phyloP scores from a whole-genome alignment of 1,140 invertebrate species.

The Achatina immaculata region DNA sequence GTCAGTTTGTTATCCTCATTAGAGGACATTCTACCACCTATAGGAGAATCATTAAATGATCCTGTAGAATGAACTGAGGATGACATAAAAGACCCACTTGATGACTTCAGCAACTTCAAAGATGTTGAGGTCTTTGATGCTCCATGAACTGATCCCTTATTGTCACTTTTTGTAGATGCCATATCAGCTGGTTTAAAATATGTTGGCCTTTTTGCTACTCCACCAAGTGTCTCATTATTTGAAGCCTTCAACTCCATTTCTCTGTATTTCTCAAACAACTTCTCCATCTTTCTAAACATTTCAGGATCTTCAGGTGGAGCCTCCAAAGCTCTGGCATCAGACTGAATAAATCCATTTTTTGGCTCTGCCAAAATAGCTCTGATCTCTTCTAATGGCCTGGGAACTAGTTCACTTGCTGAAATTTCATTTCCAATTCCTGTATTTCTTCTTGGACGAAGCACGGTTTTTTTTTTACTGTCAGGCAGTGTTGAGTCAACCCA shows the following conservation, averaged over 20 bases:
- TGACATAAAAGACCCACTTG: constrained; percentile 13
- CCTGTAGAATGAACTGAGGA: constrained; percentile 23
- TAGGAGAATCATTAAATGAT: not conserved
- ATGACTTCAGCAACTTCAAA: constrained; percentile 22
- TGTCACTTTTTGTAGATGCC: not conserved
- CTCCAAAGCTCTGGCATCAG: constrained; percentile 47
- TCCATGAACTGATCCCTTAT: constrained; percentile 3
- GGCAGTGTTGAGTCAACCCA: constrained; percentile 60
- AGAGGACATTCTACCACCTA: not conserved
- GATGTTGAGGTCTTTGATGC: constrained; percentile 3
- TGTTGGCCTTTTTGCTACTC: constrained; percentile 15
- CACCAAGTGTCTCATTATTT: constrained; percentile 56
- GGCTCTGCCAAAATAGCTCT: constrained; percentile 58
- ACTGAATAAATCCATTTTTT: constrained; percentile 48
- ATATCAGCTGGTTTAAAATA: not conserved
- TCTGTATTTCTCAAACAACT: constrained; percentile 59
- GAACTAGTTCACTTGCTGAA: constrained; percentile 45
- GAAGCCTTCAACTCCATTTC: constrained; percentile 62
- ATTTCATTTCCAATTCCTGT: constrained; percentile 39
- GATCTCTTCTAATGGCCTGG: constrained; percentile 60
- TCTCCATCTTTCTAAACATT: constrained; percentile 63
- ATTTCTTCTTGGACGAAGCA: constrained; percentile 44
- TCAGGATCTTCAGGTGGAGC: constrained; percentile 64
- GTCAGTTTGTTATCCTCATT: constrained; percentile 1
- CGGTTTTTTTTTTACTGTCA: constrained; percentile 46